Evolutionary conservation across 2,113 vertebrate species (phyloP).

Genomic region (Motacilla tschutschensis): DNA sequence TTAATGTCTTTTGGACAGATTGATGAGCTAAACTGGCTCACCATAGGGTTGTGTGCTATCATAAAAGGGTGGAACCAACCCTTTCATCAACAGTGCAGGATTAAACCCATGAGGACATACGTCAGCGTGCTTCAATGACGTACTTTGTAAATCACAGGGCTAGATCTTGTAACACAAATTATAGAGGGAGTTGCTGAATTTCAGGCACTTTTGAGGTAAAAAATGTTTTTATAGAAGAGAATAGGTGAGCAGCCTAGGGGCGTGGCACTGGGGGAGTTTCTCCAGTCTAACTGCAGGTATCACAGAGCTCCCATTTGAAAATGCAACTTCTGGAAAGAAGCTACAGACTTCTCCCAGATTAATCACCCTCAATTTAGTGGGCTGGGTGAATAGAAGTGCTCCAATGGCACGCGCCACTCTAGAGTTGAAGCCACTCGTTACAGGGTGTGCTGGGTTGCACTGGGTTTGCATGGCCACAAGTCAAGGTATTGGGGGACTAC

Average conservation of each 20-base stretch:
- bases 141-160: constrained; percentile 10
- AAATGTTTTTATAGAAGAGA: not conserved
- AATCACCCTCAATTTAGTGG: not conserved
- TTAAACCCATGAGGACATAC: constrained; percentile 38
- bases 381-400: not conserved
- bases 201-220: not conserved
- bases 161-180: not conserved
- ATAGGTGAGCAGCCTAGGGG: not conserved
- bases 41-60: not conserved
- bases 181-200: not conserved
- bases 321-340: not conserved
- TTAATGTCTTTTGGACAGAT: not conserved
- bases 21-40: constrained; percentile 3
- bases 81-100: constrained; percentile 26
- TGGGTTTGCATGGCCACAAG: not conserved
- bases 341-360: not conserved
- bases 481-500: not conserved
- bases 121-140: constrained; percentile 32
- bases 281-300: rapidly evolving
- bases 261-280: not conserved
- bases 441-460: not conserved
- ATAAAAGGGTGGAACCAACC: constrained; percentile 11
- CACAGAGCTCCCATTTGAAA: not conserved
- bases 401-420: not conserved
- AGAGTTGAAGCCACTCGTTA: not conserved